These are phyloP conservation scores for Drosophila nigromelanica DNA, from an alignment of 1,140 invertebrate genomes.

Conservation along the genomic window DNA sequence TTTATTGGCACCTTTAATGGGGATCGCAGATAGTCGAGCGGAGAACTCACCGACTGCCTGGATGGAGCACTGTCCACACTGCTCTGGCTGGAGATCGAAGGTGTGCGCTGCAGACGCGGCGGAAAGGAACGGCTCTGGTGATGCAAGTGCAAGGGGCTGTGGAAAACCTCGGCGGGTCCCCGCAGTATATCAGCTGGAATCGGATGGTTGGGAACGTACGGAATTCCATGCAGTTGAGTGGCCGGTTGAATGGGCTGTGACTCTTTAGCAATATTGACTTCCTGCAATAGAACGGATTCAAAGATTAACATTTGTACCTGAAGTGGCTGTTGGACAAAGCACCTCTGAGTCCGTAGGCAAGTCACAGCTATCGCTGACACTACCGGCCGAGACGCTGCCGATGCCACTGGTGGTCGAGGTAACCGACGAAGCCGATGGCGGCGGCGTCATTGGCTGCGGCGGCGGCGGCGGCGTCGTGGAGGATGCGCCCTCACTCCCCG, in stretches of 20 bases:
- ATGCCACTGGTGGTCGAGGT: constrained; percentile 83
- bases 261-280: constrained; percentile 88
- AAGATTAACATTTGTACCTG: background rate
- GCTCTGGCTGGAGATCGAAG: constrained; percentile 92
- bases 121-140: constrained; percentile 84
- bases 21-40: background rate
- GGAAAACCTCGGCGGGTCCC: constrained; percentile 74
- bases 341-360: constrained; percentile 83
- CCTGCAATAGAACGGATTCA: constrained; percentile 83
- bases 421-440: constrained; percentile 79
- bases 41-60: constrained; percentile 86
- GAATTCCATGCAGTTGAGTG: constrained; percentile 56
- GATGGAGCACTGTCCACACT: constrained; percentile 90
- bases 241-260: constrained; percentile 86
- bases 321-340: background rate
- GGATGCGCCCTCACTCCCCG: constrained; percentile 28
- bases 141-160: constrained; percentile 82
- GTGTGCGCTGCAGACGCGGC: constrained; percentile 87
- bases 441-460: constrained; percentile 84
- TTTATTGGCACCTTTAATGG: background rate
- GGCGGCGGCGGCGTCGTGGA: constrained; percentile 72
- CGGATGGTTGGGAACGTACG: constrained; percentile 48
- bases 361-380: constrained; percentile 82
- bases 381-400: constrained; percentile 77
- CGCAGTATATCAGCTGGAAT: constrained; percentile 76